Conservation (phyloP, 2,888 invertebrate genomes). For the Erynnis tages region DNA sequence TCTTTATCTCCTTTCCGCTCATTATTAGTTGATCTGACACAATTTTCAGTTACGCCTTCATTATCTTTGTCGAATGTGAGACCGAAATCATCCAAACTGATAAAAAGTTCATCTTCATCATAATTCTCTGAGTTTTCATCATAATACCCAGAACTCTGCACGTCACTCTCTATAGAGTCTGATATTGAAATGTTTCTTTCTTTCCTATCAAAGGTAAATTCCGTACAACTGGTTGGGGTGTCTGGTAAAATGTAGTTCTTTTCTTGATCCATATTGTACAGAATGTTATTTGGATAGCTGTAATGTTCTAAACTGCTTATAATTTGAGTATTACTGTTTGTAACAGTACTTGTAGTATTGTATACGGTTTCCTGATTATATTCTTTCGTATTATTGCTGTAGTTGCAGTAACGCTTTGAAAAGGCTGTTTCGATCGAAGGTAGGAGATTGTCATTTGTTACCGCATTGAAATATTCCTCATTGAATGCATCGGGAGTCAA, state of each 20-base stretch:
- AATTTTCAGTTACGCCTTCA: constrained; percentile 38
- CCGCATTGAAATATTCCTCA: constrained; percentile 57
- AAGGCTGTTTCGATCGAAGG: constrained; percentile 74
- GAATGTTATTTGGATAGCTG: constrained; percentile 72
- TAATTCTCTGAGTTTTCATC: constrained; percentile 71
- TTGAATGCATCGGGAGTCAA: constrained; percentile 62
- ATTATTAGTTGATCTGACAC: constrained; percentile 39
- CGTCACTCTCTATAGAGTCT: constrained; percentile 72
- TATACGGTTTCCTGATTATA: constrained; percentile 8
- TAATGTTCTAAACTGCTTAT: constrained; percentile 70
- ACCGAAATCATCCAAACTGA: constrained; percentile 73
- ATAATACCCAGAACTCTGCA: constrained; percentile 66
- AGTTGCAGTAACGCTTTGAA: constrained; percentile 65
- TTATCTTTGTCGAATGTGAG: constrained; percentile 59
- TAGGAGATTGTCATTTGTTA: constrained; percentile 54
- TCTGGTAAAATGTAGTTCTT: constrained; percentile 66
- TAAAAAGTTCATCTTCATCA: constrained; percentile 72
- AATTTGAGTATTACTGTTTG: constrained; percentile 40
- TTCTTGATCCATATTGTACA: constrained; percentile 62
- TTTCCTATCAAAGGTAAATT: constrained; percentile 63
- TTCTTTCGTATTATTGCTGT: constrained; percentile 48
- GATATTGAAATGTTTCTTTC: constrained; percentile 66
- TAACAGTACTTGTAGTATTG: constrained; percentile 23
- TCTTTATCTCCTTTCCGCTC: constrained; percentile 55
- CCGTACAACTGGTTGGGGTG: constrained; percentile 70